These are phyloP conservation scores for Proteles cristata DNA, from an alignment of 2,113 vertebrate genomes.

Conservation along the genomic window DNA sequence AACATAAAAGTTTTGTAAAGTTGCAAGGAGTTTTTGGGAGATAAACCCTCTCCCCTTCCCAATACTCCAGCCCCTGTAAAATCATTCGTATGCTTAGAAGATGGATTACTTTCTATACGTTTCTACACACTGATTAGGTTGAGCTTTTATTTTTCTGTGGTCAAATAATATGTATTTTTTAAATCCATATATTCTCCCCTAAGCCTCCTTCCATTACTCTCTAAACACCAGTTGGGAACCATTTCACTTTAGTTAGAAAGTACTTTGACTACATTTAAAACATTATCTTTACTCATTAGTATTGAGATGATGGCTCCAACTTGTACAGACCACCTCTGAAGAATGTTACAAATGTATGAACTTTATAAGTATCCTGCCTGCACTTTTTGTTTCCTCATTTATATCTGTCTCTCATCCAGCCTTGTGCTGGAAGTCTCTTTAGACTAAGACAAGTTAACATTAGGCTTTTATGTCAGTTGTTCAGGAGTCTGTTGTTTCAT, in stretches of 20 bases:
- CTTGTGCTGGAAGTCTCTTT: not conserved
- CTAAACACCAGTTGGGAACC: not conserved
- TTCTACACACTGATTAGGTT: not conserved
- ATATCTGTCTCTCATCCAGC: not conserved
- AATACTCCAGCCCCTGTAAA: not conserved
- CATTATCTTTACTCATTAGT: not conserved
- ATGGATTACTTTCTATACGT: not conserved
- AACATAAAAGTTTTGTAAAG: not conserved
- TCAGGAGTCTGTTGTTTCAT: not conserved
- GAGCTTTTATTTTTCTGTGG: not conserved
- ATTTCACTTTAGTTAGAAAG: not conserved
- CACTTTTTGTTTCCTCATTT: not conserved
- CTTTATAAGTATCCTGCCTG: not conserved
- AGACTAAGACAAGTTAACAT: not conserved
- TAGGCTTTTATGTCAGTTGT: not conserved
- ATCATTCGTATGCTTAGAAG: not conserved
- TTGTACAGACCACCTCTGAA: not conserved
- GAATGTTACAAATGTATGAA: not conserved
- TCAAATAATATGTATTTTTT: not conserved
- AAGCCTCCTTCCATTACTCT: not conserved
- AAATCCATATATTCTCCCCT: not conserved
- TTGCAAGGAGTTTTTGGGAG: not conserved
- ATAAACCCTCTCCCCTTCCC: fast-evolving
- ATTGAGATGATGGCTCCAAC: not conserved
- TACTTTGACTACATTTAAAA: not conserved